Base-by-base conservation (phyloP, 2,113 vertebrate species). In the Alectura lathami region DNA sequence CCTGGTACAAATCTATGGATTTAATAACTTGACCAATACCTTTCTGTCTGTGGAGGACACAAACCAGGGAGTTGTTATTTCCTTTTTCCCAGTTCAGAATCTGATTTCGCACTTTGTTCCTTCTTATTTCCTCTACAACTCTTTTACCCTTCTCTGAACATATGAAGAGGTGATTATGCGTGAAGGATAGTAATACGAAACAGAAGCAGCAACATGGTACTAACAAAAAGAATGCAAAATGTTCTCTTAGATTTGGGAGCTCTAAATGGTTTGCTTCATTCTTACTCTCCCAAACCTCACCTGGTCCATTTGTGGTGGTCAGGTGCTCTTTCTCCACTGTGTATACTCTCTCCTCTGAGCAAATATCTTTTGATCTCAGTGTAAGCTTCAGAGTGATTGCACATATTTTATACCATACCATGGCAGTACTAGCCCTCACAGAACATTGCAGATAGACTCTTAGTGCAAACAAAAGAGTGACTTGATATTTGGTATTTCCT, bases 71-170 rank as follows among this genome's bases (percentile, higher is more conserved):
- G 9, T 42, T 5, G 14, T 22, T n/a, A 51, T 66, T 51, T 77
- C 30, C 2, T 51, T 53, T 81, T 69, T 59, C 34, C 30, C 26
- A 47, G 7, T 47, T 86, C 22, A 51, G 42, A 34, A 8, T 81
- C 92, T 75, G 63, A 93, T 94, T 88, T 93, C 80, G 81, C 21
- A 68, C 64, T 72, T 92, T 78, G 43, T 22, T n/a, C 80, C 13
- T 86, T 68, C 67, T 95, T 80, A 83, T 88, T 93, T 73, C 45
- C 72, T 42, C 11, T 23, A 30, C 38, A 73, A 50, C 5, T 32
- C 27, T 83, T 83, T 83, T 67, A 75, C 17, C 29, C 8, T 40
- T 74, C 69, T 81, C 47, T 72, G 78, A 91, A 59, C 17, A 68
- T 21, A 50, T 84, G 70, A 81, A 89, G 51, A 30, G 63, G 43